A percentile compares a stretch with the other conserved stretches of the same genome.
Conservation (phyloP, 2,888 invertebrate species). For the Piscicola geometra region DNA sequence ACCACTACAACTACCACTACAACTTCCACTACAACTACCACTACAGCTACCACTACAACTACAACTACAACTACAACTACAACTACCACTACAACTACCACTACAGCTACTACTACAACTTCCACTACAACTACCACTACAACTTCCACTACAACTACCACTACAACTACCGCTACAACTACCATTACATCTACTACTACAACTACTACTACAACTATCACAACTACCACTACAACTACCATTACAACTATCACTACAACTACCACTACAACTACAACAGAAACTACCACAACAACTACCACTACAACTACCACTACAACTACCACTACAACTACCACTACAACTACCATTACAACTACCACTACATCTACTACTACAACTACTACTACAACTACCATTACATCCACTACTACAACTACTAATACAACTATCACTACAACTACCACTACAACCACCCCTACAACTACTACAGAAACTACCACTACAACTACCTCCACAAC, state of each 20-base stretch:
- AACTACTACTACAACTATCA: slow-evolving; percentile 15
- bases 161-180: not conserved
- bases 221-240: not conserved
- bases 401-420: slow-evolving; percentile 34
- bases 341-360: slow-evolving; percentile 20
- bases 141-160: slow-evolving; percentile 11
- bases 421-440: slow-evolving; percentile 33
- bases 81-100: slow-evolving; percentile 13
- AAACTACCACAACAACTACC: slow-evolving; percentile 17
- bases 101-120: slow-evolving; percentile 5
- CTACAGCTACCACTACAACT: slow-evolving; percentile 29
- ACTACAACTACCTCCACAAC: slow-evolving; percentile 29
- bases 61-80: slow-evolving; percentile 25
- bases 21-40: slow-evolving; percentile 20
- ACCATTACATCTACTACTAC: not conserved
- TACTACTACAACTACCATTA: slow-evolving; percentile 36
- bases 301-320: slow-evolving; percentile 25
- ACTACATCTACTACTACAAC: slow-evolving; percentile 38
- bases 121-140: not conserved
- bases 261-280: slow-evolving; percentile 22
- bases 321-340: slow-evolving; percentile 25
- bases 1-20: slow-evolving; percentile 37
- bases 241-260: slow-evolving; percentile 6
- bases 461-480: slow-evolving; percentile 25
- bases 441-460: slow-evolving; percentile 33